Conservation (phyloP, 2,113 vertebrate genomes). For the Neogale vison region DNA sequence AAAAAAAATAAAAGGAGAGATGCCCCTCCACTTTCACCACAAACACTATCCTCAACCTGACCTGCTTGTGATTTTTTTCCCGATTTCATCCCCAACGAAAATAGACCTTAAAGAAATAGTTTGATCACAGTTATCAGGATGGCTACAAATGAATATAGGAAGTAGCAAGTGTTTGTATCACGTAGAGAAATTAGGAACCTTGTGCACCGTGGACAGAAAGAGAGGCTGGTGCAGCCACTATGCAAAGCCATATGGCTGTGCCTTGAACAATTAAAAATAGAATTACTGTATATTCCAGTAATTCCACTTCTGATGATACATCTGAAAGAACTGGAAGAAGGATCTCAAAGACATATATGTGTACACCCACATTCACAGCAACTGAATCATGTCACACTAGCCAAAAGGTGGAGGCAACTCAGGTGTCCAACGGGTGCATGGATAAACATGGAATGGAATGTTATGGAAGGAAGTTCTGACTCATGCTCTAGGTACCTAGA, state of each 20-base stretch:
- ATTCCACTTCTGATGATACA: background rate
- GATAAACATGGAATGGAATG: background rate
- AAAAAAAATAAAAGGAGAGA: background rate
- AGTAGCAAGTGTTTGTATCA: background rate
- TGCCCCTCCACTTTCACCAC: slow-evolving; percentile 59
- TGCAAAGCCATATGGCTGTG: background rate
- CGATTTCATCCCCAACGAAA: slow-evolving; percentile 78
- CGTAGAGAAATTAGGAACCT: background rate
- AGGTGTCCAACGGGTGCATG: background rate
- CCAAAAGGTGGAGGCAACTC: background rate
- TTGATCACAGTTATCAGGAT: background rate
- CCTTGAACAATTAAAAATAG: background rate
- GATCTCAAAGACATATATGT: background rate
- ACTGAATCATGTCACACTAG: no score
- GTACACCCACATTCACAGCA: background rate
- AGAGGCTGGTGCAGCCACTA: background rate
- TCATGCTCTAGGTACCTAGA: background rate
- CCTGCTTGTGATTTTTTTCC: slow-evolving; percentile 76
- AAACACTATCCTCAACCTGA: slow-evolving; percentile 74
- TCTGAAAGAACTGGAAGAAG: background rate
- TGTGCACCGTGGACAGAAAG: background rate
- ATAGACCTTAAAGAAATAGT: slow-evolving; percentile 64
- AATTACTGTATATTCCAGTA: background rate
- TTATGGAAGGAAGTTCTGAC: background rate
- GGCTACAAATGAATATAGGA: background rate